Base-by-base conservation (phyloP, 2,797 vertebrate genomes). In the Gastrophryne carolinensis region DNA sequence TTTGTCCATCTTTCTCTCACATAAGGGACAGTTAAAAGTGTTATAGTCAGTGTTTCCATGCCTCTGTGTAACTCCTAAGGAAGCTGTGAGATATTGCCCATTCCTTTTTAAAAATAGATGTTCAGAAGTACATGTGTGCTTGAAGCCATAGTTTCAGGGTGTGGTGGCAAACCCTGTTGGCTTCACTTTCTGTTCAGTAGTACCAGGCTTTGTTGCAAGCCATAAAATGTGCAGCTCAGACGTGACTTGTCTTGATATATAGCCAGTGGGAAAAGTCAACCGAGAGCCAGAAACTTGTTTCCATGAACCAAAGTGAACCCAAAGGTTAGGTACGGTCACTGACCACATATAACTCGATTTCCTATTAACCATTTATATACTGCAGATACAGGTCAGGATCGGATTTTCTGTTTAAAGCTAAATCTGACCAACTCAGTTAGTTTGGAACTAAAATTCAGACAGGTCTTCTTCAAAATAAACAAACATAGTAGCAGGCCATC, bases 81-180 rank as follows among this genome's bases (percentile, higher is more conserved):
- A 21, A 35, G 26, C 10, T 54, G 11, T 30, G 35, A 41, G 49
- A 4, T 3, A 32, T 41, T 66, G n/a, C 27, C 37, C 26, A 44
- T 30, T 66, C 5, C 27, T 37, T 19, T 44, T 10, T 26, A 66
- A 19, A 65, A 37, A 56, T 74, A 57, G 50, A 24, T 30, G 34
- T 27, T 19, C 39, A 44, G n/a, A n/a, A n/a, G 39, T 41, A 41
- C 44, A 3, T 52, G 30, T 29, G 23, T 15, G 23, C 17, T 44
- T 29, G 53, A 19, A 39, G 73, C 70, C 62, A 35, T 69, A 75
- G 54, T 39, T 47, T n/a, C 30, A 44, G 73, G 65, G 65, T 76
- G 73, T 76, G 64, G 64, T 53, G 66, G 56, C 56, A 61, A n/a
- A 35, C 56, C 64, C 32, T 30, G 29, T 70, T 63, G 73, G 73